Conservation (phyloP, 2,797 vertebrate genomes). For the Oryzias dopingdopingensis region DNA sequence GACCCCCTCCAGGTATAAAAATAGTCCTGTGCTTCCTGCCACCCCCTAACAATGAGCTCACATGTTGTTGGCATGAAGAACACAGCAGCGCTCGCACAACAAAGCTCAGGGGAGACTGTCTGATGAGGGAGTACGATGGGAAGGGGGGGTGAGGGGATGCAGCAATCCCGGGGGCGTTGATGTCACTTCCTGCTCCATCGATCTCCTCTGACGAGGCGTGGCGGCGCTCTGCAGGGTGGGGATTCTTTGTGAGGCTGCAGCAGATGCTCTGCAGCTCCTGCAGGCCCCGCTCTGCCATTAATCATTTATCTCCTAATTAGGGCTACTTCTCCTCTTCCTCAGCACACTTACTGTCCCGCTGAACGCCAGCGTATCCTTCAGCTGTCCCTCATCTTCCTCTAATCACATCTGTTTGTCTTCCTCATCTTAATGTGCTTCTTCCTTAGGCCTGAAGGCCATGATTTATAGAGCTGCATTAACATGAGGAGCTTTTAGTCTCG, state of each 20-base stretch:
- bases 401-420: not conserved
- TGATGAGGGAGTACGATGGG: too few species aligned
- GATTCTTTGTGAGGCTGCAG: not conserved
- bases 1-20: conserved; percentile 50
- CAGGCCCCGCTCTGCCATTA: conserved; percentile 34
- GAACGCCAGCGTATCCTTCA: not conserved
- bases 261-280: conserved; percentile 5
- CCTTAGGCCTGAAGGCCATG: too few species aligned
- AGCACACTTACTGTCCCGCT: conserved; percentile 22
- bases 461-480: too few species aligned
- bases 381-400: not conserved
- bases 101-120: too few species aligned
- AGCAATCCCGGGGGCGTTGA: conserved; percentile 37
- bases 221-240: conserved; percentile 2
- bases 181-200: conserved; percentile 65
- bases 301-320: conserved; percentile 49
- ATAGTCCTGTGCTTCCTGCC: conserved; percentile 67
- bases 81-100: not conserved
- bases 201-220: conserved; percentile 16
- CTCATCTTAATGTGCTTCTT: too few species aligned
- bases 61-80: conserved; percentile 1
- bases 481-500: too few species aligned
- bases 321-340: conserved; percentile 8
- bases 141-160: too few species aligned
- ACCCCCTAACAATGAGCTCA: conserved; percentile 26